Evolutionary conservation across 1,140 invertebrate species (phyloP).

Genomic region (Chrysopa pallens): DNA sequence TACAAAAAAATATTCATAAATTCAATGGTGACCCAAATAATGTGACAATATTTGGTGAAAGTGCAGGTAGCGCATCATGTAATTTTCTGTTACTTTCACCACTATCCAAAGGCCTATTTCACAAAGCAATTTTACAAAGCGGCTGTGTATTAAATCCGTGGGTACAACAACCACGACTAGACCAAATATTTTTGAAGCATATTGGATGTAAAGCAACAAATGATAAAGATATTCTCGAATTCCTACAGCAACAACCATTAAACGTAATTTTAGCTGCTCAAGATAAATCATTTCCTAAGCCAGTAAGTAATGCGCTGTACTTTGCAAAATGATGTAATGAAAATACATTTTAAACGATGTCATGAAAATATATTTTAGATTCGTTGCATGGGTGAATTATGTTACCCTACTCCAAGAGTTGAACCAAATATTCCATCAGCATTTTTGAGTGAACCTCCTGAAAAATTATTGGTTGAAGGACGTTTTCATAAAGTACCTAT

Average conservation of each 20-base stretch:
- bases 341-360: no score
- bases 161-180: slow-evolving; percentile 16
- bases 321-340: no score
- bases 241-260: background rate
- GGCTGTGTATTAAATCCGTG: slow-evolving; percentile 43
- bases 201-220: background rate
- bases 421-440: slow-evolving; percentile 3
- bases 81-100: slow-evolving; percentile 30
- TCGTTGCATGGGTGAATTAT: no score
- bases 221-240: background rate
- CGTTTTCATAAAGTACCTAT: slow-evolving; percentile 15
- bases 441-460: slow-evolving; percentile 12
- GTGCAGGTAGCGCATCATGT: slow-evolving; percentile 27
- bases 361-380: no score
- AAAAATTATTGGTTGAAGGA: slow-evolving; percentile 12
- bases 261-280: background rate
- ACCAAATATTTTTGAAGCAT: background rate
- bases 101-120: slow-evolving; percentile 32
- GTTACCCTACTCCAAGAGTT: no score
- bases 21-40: slow-evolving; percentile 16
- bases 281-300: background rate
- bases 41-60: slow-evolving; percentile 34
- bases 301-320: no score
- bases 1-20: slow-evolving; percentile 10
- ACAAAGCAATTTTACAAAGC: slow-evolving; percentile 41